Evolutionary conservation across 2,888 invertebrate species (phyloP).

Genomic region (Protonemura montana): DNA sequence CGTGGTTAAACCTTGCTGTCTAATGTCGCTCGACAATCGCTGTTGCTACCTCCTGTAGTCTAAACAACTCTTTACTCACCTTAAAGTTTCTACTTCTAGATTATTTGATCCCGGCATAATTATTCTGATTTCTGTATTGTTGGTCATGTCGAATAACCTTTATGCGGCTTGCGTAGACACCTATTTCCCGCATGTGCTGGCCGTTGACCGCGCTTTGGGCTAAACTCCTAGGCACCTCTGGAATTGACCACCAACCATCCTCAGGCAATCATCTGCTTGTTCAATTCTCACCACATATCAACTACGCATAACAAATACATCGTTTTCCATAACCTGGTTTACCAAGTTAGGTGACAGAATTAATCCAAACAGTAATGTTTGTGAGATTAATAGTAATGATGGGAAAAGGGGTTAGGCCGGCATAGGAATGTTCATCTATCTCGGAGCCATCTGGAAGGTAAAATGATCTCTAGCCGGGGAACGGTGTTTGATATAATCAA

Average conservation of each 20-base stretch:
- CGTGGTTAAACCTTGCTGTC: too few relatives aligned
- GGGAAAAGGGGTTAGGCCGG: conserved; percentile 34
- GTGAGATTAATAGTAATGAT: conserved; percentile 36
- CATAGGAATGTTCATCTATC: conserved; percentile 25
- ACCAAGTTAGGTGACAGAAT: conserved; percentile 39
- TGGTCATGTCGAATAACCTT: too few relatives aligned
- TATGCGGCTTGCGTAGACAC: too few relatives aligned
- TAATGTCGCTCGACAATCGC: too few relatives aligned
- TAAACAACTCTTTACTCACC: too few relatives aligned
- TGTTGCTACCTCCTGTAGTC: too few relatives aligned
- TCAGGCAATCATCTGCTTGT: conserved; percentile 17
- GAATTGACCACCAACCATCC: conserved; percentile 18
- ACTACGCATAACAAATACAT: conserved; percentile 31
- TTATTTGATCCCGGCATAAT: too few relatives aligned
- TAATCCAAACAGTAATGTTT: conserved; percentile 36
- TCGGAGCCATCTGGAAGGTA: conserved; percentile 18
- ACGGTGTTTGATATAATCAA: background rate
- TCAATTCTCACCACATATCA: background rate
- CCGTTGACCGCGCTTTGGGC: conserved; percentile 26
- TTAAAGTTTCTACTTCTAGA: too few relatives aligned
- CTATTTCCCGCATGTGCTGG: background rate
- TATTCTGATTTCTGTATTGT: too few relatives aligned
- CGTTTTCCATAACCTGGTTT: conserved; percentile 27
- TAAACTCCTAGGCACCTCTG: conserved; percentile 7
- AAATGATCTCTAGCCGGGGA: conserved; percentile 14